Evolutionary conservation across 2,888 invertebrate genomes (phyloP).

Genomic region (Empis livida): DNA sequence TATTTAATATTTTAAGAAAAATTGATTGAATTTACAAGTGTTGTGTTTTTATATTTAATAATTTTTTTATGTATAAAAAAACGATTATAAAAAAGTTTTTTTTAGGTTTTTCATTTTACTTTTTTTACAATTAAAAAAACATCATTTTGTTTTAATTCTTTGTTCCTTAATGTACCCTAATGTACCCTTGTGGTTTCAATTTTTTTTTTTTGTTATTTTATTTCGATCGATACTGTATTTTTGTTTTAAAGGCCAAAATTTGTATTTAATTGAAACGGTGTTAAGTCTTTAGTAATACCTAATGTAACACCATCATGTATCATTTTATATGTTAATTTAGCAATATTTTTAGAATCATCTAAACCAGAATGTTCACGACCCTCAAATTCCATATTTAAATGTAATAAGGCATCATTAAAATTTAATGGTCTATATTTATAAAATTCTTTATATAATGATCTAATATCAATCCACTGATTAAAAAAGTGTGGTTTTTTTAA

Average conservation of each 20-base stretch:
- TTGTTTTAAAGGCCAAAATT: constrained; percentile 17
- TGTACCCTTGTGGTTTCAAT: too few relatives aligned
- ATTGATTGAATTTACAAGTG: too few relatives aligned
- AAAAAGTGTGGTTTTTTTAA: constrained; percentile 40
- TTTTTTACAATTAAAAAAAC: too few relatives aligned
- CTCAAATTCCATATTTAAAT: constrained; percentile 44
- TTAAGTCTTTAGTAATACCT: constrained; percentile 37
- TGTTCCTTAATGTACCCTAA: too few relatives aligned
- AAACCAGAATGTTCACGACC: constrained; percentile 48
- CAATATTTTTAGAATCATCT: constrained; percentile 49
- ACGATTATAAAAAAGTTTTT: too few relatives aligned
- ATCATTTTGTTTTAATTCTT: too few relatives aligned
- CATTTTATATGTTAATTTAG: constrained; percentile 42
- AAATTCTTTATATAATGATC: constrained; percentile 40
- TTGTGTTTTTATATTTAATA: too few relatives aligned
- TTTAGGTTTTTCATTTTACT: too few relatives aligned
- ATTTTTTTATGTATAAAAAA: too few relatives aligned
- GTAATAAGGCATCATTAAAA: constrained; percentile 40
- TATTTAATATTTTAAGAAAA: too few relatives aligned
- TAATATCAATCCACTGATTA: constrained; percentile 46
- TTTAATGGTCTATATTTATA: constrained; percentile 40
- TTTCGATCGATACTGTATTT: too few relatives aligned
- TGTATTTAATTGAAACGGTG: constrained; percentile 30
- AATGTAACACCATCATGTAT: constrained; percentile 42
- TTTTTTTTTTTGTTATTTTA: too few relatives aligned